These are phyloP conservation scores for Cyrtorhinus lividipennis DNA, from an alignment of 1,140 invertebrate genomes.

Conservation along the genomic window DNA sequence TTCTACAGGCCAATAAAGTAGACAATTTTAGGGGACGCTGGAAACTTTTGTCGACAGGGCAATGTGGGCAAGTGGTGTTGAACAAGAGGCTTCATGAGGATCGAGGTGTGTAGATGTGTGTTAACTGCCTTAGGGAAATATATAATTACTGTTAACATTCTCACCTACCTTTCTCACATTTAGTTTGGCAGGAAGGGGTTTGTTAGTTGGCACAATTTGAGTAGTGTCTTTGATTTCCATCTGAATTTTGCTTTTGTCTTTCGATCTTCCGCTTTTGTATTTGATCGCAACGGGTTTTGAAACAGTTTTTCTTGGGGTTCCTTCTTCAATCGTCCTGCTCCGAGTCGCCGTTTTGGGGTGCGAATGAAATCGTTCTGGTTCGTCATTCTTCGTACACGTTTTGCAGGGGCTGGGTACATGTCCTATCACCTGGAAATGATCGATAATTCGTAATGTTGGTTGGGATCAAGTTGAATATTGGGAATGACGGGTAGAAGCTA, in stretches of 20 bases:
- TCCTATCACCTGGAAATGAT: background rate
- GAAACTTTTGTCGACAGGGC: too few species aligned
- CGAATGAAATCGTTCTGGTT: conserved; percentile 12
- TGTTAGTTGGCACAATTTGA: background rate
- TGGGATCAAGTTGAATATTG: too few species aligned
- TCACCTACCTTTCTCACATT: background rate
- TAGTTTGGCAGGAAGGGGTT: background rate
- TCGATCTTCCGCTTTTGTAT: conserved; percentile 1
- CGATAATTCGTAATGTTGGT: too few species aligned
- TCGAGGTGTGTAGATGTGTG: too few species aligned
- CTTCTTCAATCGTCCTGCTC: background rate
- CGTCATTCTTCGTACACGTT: conserved; percentile 8
- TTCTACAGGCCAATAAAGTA: too few species aligned
- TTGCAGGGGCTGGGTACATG: conserved; percentile 1
- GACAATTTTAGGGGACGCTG: too few species aligned
- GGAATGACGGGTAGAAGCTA: too few species aligned
- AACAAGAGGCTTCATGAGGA: too few species aligned
- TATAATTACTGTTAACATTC: too few species aligned
- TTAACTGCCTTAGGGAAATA: too few species aligned
- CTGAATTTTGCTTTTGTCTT: background rate
- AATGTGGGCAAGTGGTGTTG: too few species aligned
- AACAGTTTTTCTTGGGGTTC: background rate
- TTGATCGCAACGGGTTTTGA: conserved; percentile 9
- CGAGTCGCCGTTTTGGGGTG: conserved; percentile 1
- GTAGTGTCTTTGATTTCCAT: background rate